phyloP scores from a whole-genome alignment of 2,888 invertebrate species.

The Callyntrura sp. region DNA sequence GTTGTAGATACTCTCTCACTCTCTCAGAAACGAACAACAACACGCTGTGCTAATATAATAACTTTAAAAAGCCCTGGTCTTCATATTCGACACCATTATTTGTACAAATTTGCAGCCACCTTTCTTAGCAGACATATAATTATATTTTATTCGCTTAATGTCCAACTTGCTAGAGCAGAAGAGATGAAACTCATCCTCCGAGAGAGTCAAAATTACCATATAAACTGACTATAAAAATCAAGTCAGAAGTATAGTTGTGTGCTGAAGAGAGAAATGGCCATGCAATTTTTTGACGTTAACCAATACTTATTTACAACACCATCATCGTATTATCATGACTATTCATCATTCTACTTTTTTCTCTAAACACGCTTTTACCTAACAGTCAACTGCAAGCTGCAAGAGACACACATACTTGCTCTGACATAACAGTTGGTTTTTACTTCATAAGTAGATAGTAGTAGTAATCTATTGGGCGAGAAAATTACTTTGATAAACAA shows the following conservation, averaged over 20 bases:
- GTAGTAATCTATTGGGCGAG: conserved; percentile 47
- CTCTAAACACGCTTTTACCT: background rate
- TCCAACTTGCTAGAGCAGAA: background rate
- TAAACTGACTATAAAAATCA: background rate
- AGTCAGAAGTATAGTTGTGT: background rate
- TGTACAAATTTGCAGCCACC: background rate
- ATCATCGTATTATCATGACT: background rate
- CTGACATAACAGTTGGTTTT: conserved; percentile 37
- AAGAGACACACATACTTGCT: background rate
- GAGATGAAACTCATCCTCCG: too few species aligned
- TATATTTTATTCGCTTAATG: background rate
- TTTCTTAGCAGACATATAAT: background rate
- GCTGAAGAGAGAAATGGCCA: background rate
- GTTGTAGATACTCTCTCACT: too few species aligned
- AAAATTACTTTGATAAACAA: conserved; percentile 41
- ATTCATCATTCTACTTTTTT: background rate
- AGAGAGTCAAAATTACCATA: background rate
- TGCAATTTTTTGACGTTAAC: conserved; percentile 13
- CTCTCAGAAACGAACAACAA: too few species aligned
- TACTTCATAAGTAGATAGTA: background rate
- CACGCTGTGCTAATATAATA: too few species aligned
- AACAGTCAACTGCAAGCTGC: background rate
- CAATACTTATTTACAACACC: conserved; percentile 48
- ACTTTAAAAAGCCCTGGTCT: too few species aligned
- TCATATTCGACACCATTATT: background rate